Base-by-base conservation (phyloP, 1,140 invertebrate genomes). In the Cyphomyrmex costatus region DNA sequence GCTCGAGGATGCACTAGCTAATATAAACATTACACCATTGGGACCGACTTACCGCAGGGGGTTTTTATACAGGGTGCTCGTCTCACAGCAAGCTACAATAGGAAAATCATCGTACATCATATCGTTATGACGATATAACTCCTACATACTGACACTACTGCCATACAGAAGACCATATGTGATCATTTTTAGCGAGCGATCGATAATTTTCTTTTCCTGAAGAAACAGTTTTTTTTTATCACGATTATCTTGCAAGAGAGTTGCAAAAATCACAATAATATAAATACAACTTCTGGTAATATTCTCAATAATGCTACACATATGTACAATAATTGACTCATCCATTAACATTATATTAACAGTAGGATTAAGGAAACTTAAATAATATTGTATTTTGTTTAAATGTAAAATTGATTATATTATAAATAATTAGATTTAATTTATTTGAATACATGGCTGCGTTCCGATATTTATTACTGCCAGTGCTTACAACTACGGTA, bases 11-110 rank as follows among this genome's bases (percentile, higher is more conserved):
- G 90, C 90, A 92, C 90, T 87, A 79, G 90, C 92, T 93, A 94
- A 95, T 94, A 94, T 92, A 95, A 95, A 94, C 92, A 94, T 94
- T 92, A 93, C 85, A 91, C 91, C 91, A 53, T n/a, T 74, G 89
- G 88, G 90, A 91, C 71, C 77, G 19, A 88, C 70, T 61, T 76
- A 66, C 91, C 84, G 61, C 91, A 83, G 89, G 92, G 92, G 91
- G 85, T 61, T 90, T 89, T 86, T 82, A 79, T n/a, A 58, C 56
- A 8, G 27, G 71, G 58, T 84, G 51, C 46, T 58, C 70, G 19
- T 79, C 58, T 76, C 77, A 42, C 42, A 46, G 27, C 86, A 61
- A 82, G 68, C 79, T 86, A 90, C 87, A 88, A 90, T 92, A 79
- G 86, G 88, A 92, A 92, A 93, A 94, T 92, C 88, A 91, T 92